Evolutionary conservation across 2,888 invertebrate genomes (phyloP).

Genomic region (Allophyes oxyacanthae): DNA sequence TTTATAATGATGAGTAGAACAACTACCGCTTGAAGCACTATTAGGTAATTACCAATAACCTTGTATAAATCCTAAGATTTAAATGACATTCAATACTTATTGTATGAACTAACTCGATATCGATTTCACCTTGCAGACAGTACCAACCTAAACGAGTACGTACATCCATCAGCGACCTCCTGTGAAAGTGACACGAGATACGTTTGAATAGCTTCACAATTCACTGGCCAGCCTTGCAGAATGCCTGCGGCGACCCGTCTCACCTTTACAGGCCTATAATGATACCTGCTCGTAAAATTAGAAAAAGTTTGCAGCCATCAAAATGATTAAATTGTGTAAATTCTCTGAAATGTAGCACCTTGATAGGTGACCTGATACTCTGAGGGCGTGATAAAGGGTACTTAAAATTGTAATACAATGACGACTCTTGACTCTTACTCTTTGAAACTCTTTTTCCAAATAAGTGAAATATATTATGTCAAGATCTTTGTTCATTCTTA

Average conservation of each 20-base stretch:
- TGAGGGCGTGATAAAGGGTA: constrained; percentile 7
- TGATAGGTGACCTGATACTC: constrained; percentile 5
- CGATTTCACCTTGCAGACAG: constrained; percentile 8
- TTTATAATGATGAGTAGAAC: too few species aligned
- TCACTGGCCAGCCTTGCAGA: constrained; percentile 29
- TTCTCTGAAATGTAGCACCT: constrained; percentile 8
- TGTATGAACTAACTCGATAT: neutral
- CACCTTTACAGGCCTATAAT: constrained; percentile 25
- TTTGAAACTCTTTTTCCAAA: too few species aligned
- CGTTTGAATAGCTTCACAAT: constrained; percentile 29
- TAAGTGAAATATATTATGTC: too few species aligned
- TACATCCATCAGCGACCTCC: constrained; percentile 15
- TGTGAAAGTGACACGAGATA: constrained; percentile 27
- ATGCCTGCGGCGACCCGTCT: neutral
- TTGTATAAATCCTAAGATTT: too few species aligned
- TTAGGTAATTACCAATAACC: too few species aligned
- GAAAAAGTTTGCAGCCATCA: constrained; percentile 5
- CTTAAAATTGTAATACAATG: neutral
- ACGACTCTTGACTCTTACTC: too few species aligned
- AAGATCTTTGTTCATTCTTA: too few species aligned
- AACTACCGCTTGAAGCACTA: too few species aligned
- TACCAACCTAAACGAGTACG: constrained; percentile 6
- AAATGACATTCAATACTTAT: too few species aligned
- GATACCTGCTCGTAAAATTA: constrained; percentile 14
- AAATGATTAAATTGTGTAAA: constrained; percentile 8